Percentiles rank a stretch among this genome's conserved stretches.
These are phyloP conservation scores for Regulus satrapa DNA, from an alignment of 2,113 vertebrate genomes.

Conservation along the genomic window DNA sequence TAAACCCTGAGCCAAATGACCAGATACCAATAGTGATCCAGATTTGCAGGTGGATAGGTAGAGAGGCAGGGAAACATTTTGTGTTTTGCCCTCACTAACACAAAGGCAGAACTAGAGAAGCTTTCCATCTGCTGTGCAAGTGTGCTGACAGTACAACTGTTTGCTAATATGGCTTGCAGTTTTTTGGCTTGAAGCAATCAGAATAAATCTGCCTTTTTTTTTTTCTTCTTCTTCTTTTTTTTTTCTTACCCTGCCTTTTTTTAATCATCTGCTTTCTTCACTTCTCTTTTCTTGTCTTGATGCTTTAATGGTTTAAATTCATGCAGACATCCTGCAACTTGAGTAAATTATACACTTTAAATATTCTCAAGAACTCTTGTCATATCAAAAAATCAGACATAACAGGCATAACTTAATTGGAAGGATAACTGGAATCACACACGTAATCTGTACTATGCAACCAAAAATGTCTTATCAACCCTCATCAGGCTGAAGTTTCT, in stretches of 20 bases:
- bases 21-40: neutral
- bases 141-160: neutral
- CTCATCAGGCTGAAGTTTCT: slow-evolving; percentile 8
- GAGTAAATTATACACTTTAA: slow-evolving; percentile 15
- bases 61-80: neutral
- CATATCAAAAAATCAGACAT: slow-evolving; percentile 38
- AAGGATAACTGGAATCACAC: neutral
- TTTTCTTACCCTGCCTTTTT: neutral
- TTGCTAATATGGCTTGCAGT: neutral
- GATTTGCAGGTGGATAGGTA: neutral
- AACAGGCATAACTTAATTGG: slow-evolving; percentile 3
- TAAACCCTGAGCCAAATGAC: neutral
- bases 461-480: neutral
- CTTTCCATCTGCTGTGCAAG: slow-evolving; percentile 13
- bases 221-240: too few relatives aligned
- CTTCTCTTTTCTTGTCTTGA: neutral
- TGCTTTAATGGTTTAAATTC: neutral
- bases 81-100: neutral
- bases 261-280: neutral
- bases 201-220: neutral
- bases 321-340: neutral
- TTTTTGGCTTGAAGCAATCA: neutral
- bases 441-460: neutral
- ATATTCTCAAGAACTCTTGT: slow-evolving; percentile 10
- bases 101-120: neutral